Evolutionary conservation across 2,888 invertebrate species (phyloP).

Genomic region (Drosophila neonasuta): DNA sequence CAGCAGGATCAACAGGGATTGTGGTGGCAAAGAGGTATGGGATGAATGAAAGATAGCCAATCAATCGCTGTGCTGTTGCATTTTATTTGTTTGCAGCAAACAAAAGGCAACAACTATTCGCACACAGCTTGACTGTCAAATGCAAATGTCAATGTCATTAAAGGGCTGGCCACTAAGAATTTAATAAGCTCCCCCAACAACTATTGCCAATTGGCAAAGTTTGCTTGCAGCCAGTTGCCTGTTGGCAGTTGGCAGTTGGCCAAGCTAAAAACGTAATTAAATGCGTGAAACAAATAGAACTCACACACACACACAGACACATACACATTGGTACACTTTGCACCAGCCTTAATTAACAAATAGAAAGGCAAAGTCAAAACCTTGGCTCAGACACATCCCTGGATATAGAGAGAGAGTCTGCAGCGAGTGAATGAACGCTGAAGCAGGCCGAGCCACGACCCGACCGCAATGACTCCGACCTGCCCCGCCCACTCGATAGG

Average conservation of each 20-base stretch:
- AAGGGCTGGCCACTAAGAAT: slow-evolving; percentile 45
- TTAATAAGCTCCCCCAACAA: slow-evolving; percentile 49
- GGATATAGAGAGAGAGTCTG: not conserved
- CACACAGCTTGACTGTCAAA: slow-evolving; percentile 33
- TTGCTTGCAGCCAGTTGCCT: slow-evolving; percentile 19
- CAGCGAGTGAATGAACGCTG: slow-evolving; percentile 71
- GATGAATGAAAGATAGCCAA: slow-evolving; percentile 39
- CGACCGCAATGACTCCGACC: slow-evolving; percentile 1
- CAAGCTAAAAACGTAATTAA: slow-evolving; percentile 70
- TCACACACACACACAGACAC: not conserved
- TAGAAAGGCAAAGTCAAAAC: slow-evolving; percentile 66
- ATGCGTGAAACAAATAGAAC: slow-evolving; percentile 57
- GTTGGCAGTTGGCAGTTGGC: slow-evolving; percentile 34
- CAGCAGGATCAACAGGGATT: not conserved
- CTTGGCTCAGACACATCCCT: slow-evolving; percentile 62
- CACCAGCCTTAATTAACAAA: slow-evolving; percentile 71
- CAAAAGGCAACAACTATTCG: slow-evolving; percentile 42
- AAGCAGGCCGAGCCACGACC: slow-evolving; percentile 52
- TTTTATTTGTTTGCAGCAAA: slow-evolving; percentile 63
- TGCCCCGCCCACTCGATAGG: slow-evolving; percentile 54
- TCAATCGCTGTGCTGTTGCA: slow-evolving; percentile 67
- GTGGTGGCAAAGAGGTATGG: not conserved
- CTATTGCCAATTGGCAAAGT: slow-evolving; percentile 15
- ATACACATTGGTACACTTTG: slow-evolving; percentile 2
- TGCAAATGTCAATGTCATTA: slow-evolving; percentile 75